A percentile compares a stretch with the other conserved stretches of the same genome.
Evolutionary conservation across 2,888 invertebrate genomes (phyloP).

Genomic region (Archips xylosteana): DNA sequence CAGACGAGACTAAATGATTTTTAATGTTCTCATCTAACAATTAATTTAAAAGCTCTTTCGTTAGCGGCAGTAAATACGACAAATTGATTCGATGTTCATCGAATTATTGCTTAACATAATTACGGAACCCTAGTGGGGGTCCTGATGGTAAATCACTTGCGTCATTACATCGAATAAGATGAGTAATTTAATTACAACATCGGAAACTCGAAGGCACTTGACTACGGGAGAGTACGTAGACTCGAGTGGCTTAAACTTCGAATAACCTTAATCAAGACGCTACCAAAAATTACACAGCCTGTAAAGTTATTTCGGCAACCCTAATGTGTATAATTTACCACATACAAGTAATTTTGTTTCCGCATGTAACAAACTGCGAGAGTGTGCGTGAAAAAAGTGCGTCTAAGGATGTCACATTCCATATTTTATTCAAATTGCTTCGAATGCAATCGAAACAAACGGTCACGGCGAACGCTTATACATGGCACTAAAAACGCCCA

Average conservation of each 20-base stretch:
- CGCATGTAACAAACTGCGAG: not conserved
- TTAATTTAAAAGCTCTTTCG: conserved; percentile 36
- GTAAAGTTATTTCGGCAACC: conserved; percentile 28
- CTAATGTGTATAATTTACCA: conserved; percentile 14
- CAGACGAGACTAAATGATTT: not conserved
- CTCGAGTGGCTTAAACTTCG: conserved; percentile 51
- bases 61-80: conserved; percentile 40
- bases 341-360: not conserved
- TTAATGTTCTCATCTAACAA: conserved; percentile 5
- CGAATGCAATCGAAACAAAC: not conserved
- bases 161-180: conserved; percentile 65
- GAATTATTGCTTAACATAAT: conserved; percentile 44
- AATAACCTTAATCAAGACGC: conserved; percentile 16
- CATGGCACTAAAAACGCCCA: not conserved
- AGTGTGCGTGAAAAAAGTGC: conserved; percentile 22
- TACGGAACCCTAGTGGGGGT: conserved; percentile 46
- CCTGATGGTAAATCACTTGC: conserved; percentile 60
- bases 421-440: not conserved
- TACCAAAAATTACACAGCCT: conserved; percentile 22
- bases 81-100: conserved; percentile 44
- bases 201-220: conserved; percentile 59
- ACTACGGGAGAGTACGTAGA: conserved; percentile 52
- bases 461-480: not conserved
- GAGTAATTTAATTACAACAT: conserved; percentile 71
- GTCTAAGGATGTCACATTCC: conserved; percentile 19